These are phyloP conservation scores for Alligator mississippiensis DNA, from an alignment of 2,113 vertebrate genomes.

Conservation along the genomic window DNA sequence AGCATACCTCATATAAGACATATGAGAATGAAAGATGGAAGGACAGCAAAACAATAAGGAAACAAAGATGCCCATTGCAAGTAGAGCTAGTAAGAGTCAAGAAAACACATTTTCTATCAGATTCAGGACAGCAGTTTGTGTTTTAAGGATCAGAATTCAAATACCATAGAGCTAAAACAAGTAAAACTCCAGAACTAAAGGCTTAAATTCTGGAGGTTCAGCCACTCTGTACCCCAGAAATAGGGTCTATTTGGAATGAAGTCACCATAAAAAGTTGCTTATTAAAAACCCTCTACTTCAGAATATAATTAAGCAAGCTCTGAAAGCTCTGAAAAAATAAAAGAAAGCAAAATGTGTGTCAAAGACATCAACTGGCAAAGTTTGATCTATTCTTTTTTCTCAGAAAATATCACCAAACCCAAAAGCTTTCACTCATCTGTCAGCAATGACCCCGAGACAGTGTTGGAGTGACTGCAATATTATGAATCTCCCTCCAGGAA, in stretches of 20 bases:
- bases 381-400: neutral
- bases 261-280: accelerated
- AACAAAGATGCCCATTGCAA: neutral
- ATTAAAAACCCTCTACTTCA: neutral
- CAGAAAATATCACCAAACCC: neutral
- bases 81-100: neutral
- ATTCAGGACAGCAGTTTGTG: neutral
- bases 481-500: neutral
- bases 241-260: neutral
- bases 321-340: neutral
- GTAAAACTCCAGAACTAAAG: too few relatives aligned
- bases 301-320: neutral
- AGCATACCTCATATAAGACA: neutral
- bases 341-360: neutral
- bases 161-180: too few relatives aligned
- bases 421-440: neutral
- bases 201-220: neutral
- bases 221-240: neutral
- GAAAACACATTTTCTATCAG: neutral
- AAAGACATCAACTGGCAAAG: neutral
- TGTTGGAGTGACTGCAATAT: neutral
- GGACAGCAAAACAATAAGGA: neutral
- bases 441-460: neutral
- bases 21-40: neutral
- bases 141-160: neutral